Evolutionary conservation across 2,888 invertebrate genomes (phyloP).

Genomic region (Cataglyphis albicans): DNA sequence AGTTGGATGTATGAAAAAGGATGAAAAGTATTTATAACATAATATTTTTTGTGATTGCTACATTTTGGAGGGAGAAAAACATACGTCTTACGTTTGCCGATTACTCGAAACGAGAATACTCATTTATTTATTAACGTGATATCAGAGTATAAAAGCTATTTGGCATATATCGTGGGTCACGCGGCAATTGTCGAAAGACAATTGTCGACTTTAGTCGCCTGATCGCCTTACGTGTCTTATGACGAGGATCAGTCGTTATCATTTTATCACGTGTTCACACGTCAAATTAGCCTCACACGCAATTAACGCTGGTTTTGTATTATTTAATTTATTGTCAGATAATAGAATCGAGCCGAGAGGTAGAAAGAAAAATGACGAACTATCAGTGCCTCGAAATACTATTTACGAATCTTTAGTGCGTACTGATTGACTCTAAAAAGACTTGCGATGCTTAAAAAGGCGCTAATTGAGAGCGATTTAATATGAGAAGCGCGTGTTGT

Average conservation of each 20-base stretch:
- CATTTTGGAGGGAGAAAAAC: too few species aligned
- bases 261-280: slow-evolving; percentile 21
- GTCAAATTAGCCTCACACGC: slow-evolving; percentile 32
- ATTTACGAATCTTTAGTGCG: slow-evolving; percentile 49
- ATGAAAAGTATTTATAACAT: neutral
- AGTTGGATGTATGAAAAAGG: neutral
- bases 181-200: slow-evolving; percentile 7
- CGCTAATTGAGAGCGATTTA: slow-evolving; percentile 44
- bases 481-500: neutral
- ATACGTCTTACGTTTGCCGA: too few species aligned
- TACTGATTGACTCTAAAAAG: slow-evolving; percentile 56
- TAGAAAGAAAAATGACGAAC: slow-evolving; percentile 32
- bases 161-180: neutral
- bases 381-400: slow-evolving; percentile 22
- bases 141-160: neutral
- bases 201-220: neutral
- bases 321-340: slow-evolving; percentile 41
- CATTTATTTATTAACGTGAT: neutral
- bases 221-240: neutral
- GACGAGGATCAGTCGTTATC: slow-evolving; percentile 14
- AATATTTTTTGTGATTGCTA: neutral
- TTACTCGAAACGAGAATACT: neutral
- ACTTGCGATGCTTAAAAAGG: slow-evolving; percentile 31
- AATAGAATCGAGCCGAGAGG: slow-evolving; percentile 16
- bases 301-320: slow-evolving; percentile 32